Base-by-base conservation (phyloP, 2,113 vertebrate species). In the Drymodes brunneopygia region DNA sequence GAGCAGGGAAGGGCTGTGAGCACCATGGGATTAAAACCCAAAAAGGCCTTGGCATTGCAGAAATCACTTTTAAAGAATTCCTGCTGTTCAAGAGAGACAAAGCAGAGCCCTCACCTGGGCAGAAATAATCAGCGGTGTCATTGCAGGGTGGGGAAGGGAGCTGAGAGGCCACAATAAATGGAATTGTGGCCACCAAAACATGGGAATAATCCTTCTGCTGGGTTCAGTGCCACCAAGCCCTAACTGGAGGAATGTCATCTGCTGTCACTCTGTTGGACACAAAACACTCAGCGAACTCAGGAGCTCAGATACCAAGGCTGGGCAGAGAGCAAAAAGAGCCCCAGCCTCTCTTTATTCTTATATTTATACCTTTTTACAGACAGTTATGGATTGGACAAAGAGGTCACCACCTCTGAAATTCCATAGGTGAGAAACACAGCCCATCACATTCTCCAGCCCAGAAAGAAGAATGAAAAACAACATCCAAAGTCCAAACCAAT, bases 91-190 rank as follows among this genome's bases (percentile, higher is more conserved):
- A 24, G 54, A 70, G 80, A 61, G 28, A 83, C 12, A 27, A 61
- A 11, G 40, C 20, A 45, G 51, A 28, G 10, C 18, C 40, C 33
- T 1, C 17, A 15, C 8, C 65, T 16, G 54, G 44, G 58, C 60
- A 86, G 72, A 36, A 77, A 77, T 15, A 42, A 57, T 8, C 45
- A 31, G 0, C 11, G 18, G 18, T 7, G 9, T 5, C 36, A 24
- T 14, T 75, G 5, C 44, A 69, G 62, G 53, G 38, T 24, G 53
- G 10, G 86, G 36, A 77, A 19, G 22, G 57, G 38, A 72, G n/a
- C n/a, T 73, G 56, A 22, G n/a, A 57, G 31, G 18, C 12, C 16
- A 1, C 3, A 1, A 1, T 3, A 24, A 54, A 58, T 0, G 3
- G 18, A 45, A 33, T 10, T 3, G 22, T 62, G 42, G 12, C 56